Percentiles rank a stretch among this genome's conserved stretches.
phyloP scores from a whole-genome alignment of 2,888 invertebrate genomes.

The Atethmia centrago region DNA sequence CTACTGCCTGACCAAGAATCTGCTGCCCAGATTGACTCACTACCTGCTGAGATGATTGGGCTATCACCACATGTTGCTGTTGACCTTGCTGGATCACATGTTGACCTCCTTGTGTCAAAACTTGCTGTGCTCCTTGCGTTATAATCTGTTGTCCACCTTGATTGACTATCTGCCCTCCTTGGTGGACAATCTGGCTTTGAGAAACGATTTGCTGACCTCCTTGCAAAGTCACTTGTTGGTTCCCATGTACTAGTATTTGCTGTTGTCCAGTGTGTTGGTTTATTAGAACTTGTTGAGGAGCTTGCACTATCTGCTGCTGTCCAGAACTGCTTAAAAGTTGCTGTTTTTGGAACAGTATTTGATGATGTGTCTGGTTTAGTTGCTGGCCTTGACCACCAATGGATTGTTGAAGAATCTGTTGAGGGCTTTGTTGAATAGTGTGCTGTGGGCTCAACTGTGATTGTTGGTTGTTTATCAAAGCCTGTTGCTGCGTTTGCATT shows the following conservation, averaged over 20 bases:
- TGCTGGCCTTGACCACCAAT: constrained; percentile 89
- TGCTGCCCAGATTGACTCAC: constrained; percentile 87
- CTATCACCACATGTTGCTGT: constrained; percentile 88
- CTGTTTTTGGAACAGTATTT: constrained; percentile 89
- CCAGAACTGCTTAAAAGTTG: constrained; percentile 90
- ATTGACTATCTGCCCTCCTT: constrained; percentile 86
- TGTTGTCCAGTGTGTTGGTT: constrained; percentile 88
- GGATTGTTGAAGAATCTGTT: constrained; percentile 91
- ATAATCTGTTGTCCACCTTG: constrained; percentile 87
- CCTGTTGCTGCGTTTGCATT: constrained; percentile 89
- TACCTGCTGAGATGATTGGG: constrained; percentile 88
- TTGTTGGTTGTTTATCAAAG: constrained; percentile 85
- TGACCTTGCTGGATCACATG: constrained; percentile 88
- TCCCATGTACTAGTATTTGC: constrained; percentile 88
- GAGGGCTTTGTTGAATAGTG: constrained; percentile 88
- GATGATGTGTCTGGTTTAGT: constrained; percentile 88
- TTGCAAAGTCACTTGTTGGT: constrained; percentile 88
- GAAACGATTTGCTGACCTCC: constrained; percentile 87
- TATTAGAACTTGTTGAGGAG: constrained; percentile 89
- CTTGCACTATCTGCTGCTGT: constrained; percentile 88
- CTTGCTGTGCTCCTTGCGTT: constrained; percentile 85
- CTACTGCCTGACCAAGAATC: constrained; percentile 84
- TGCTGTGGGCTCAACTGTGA: constrained; percentile 89
- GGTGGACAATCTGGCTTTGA: constrained; percentile 87
- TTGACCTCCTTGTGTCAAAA: constrained; percentile 87